Evolutionary conservation across 2,888 invertebrate genomes (phyloP).

Genomic region (Dorcus parallelipipedus): DNA sequence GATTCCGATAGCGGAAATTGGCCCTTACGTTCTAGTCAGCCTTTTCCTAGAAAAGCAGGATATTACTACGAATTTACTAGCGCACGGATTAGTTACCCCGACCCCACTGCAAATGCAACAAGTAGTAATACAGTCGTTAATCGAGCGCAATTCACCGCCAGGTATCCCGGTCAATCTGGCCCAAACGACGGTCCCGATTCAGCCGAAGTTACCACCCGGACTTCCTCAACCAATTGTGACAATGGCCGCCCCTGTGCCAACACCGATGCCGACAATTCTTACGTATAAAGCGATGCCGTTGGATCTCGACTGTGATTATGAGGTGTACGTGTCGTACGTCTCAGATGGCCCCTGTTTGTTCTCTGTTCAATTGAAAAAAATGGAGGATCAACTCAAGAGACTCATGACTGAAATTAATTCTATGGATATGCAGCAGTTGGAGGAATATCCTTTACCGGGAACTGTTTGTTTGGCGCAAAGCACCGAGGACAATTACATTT

Average conservation of each 20-base stretch:
- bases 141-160: conserved; percentile 7
- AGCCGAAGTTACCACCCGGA: conserved; percentile 32
- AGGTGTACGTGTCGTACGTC: conserved; percentile 71
- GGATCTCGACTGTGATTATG: conserved; percentile 58
- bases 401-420: conserved; percentile 71
- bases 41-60: conserved; percentile 52
- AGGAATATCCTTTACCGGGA: conserved; percentile 69
- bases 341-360: conserved; percentile 78
- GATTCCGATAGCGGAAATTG: conserved; percentile 47
- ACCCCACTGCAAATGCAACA: conserved; percentile 51
- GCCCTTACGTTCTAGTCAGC: conserved; percentile 49
- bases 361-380: conserved; percentile 67
- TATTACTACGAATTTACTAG: conserved; percentile 49
- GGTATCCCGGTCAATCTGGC: neutral
- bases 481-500: conserved; percentile 64
- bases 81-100: conserved; percentile 48
- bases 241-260: conserved; percentile 22
- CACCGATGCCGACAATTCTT: conserved; percentile 49
- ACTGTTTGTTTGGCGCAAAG: conserved; percentile 74
- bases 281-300: conserved; percentile 57
- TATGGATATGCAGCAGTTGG: conserved; percentile 59
- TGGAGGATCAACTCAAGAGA: conserved; percentile 58
- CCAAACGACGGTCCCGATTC: conserved; percentile 2
- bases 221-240: neutral
- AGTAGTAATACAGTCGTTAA: conserved; percentile 29